Evolutionary conservation across 2,113 vertebrate genomes (phyloP), one percentile per base, ranked within the genome.

Genomic region (Pomatostomus ruficeps): DNA sequence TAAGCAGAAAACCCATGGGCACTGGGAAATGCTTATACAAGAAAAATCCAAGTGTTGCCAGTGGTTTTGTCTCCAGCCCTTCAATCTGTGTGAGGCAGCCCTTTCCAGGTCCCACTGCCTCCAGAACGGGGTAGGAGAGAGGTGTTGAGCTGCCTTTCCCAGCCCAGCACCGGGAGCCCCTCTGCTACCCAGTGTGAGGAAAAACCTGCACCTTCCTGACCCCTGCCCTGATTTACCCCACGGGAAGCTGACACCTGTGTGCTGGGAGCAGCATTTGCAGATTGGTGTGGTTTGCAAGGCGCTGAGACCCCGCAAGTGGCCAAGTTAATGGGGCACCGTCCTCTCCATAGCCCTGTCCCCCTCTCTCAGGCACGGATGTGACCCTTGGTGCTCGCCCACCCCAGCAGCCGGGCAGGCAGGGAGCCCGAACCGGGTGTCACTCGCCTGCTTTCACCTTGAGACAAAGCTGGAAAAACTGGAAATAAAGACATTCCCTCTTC

Each of bases 211-310:
- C 2, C 29, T 55, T 38, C 25, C 63, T 61, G 35, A 7, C 7
- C 38, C 17, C 2, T 8, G 23, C 24, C 9, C 21, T 0, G 0
- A 4, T 36, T 29, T 11, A 19, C 17, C 61, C 54, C 15, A 1
- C 0, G 1, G 42, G 52, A 23, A 38, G 36, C 6, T 5, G 2
- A 14, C 2, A 6, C 0, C 1, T 12, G 52, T 2, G 8, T 6
- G 4, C 49, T 3, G 3, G 7, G 18, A 83, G 45, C n/a, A 58
- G 22, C 20, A 14, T 23, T 38, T 40, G n/a, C 46, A 67, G 28
- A 3, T 14, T 10, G 13, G 5, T 11, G 15, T 58, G 28, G 19
- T 36, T 61, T 43, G 25, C 42, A 36, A 42, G 63, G 45, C 80
- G 73, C 7, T 15, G 42, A 73, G 16, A 16, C 11, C 12, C 17